These are phyloP conservation scores for Pemphredon lugubris DNA, from an alignment of 2,888 invertebrate genomes.

Conservation along the genomic window DNA sequence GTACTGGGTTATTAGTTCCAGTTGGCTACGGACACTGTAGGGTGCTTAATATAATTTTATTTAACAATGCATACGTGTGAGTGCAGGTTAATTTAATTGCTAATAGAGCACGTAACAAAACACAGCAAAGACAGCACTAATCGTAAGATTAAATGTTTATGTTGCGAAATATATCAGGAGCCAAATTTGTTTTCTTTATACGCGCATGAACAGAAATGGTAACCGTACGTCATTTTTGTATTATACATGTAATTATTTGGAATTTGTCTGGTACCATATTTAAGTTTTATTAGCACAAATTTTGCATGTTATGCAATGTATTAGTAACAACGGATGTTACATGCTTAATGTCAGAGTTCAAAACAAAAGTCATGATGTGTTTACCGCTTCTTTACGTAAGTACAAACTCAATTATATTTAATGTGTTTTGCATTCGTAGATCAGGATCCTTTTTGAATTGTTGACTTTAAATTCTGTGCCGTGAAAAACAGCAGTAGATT, in stretches of 20 bases:
- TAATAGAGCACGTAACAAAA: no score
- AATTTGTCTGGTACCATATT: background rate
- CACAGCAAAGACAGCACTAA: no score
- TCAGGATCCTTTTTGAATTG: no score
- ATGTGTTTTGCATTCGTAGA: background rate
- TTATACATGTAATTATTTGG: slow-evolving; percentile 8
- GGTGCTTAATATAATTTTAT: no score
- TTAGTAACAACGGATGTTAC: slow-evolving; percentile 41
- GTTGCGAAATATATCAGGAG: no score
- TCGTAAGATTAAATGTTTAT: no score
- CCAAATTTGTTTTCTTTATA: background rate
- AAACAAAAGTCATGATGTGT: slow-evolving; percentile 38
- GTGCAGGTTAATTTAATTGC: no score
- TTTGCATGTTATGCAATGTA: slow-evolving; percentile 44
- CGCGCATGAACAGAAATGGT: background rate
- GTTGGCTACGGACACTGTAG: no score
- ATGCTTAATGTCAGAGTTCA: slow-evolving; percentile 44
- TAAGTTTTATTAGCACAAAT: background rate
- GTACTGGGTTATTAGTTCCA: no score
- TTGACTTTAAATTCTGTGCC: no score
- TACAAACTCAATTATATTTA: slow-evolving; percentile 27
- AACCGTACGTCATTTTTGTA: background rate
- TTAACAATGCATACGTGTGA: no score
- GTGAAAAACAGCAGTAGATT: no score
- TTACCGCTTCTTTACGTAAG: slow-evolving; percentile 45